Evolutionary conservation across 2,888 invertebrate genomes (phyloP), one percentile per base, ranked within the genome.

Genomic region (Zygaena filipendulae): DNA sequence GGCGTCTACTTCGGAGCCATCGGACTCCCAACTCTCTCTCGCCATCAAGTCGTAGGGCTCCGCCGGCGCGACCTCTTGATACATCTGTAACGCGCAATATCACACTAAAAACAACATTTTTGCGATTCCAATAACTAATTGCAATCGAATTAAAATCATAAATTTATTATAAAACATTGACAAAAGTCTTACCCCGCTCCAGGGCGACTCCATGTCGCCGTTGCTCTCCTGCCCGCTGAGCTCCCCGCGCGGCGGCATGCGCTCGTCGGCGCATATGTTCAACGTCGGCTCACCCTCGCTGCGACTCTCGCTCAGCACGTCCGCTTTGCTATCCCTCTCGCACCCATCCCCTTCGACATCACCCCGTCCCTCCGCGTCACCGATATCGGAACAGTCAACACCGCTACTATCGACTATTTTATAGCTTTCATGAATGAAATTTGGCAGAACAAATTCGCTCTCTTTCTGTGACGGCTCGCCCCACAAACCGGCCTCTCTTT

Each of bases 231-330:
- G 92, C 9, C 91, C 92, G 8, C 91, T 92, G 21, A 93, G 82
- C 66, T 93, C 93, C 1, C 92, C 92, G 37, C 91, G 84, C 0
- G 92, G 88, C 19, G 93, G 92, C 91, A 93, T 92, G 40, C 87
- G 86, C 61, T 93, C 93, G 52, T 93, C 92, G 0, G 92, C 87
- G 44, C 90, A 84, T 48, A 93, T 92, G 54, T 91, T 89, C 24
- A 91, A 51, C 14, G 69, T 58, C 11, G 62, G 55, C 33, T 63
- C 71, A 4, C 59, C 51, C 13, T 64, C 63, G 35, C 70, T 69
- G 9, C 62, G 48, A 18, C 59, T 50, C 42, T 70, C 71, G 30
- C 66, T 67, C 35, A 74, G 40, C 34, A 74, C 62, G 25, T 74
- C 74, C 9, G 50, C 58, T 44, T 82, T 74, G 45, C 64, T 64